Base-by-base conservation (phyloP, 2,797 vertebrate genomes). In the Rachycentron canadum region DNA sequence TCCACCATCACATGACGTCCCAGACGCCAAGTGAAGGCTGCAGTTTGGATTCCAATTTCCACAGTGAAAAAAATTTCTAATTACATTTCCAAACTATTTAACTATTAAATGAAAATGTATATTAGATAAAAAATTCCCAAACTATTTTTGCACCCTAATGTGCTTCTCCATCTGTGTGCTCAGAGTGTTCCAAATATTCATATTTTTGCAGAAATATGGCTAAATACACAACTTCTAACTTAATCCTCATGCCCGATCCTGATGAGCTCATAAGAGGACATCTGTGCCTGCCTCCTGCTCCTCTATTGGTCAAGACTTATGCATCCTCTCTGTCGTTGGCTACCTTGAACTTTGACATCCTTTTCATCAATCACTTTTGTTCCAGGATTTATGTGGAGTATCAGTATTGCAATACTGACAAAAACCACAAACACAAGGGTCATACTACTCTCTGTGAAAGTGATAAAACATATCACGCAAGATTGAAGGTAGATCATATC, bases 141-240 rank as follows among this genome's bases (percentile, higher is more conserved):
- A 56, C 32, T 49, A 32, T 57, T 61, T 70, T 23, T 56, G 43
- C 36, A 25, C 16, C n/a, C 21, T 45, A 61, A 57, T 73, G 49
- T 26, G 14, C 45, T 50, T 69, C 43, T 43, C 56, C 67, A 71
- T 55, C 50, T 73, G 69, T 67, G 43, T 4, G 50, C 25, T 50
- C 17, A 59, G 13, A 55, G 34, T 47, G 41, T 52, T 45, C 41
- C 23, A 17, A 60, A 59, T 28, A 34, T 16, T 32, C 19, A 32
- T 12, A 7, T 64, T 56, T 16, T 53, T 65, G 36, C 59, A 23
- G 69, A 65, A 71, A 32, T 49, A 50, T 25, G 3, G 36, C 43
- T 28, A 2, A 59, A 50, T 50, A 41, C 13, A 41, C 21, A 62
- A 59, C 17, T 26, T 38, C 30, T 52, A 43, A 55, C 63, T 53